A percentile compares a stretch with the other conserved stretches of the same genome.
Conservation (phyloP, 2,888 invertebrate species). For the Muschampia plurimacula region DNA sequence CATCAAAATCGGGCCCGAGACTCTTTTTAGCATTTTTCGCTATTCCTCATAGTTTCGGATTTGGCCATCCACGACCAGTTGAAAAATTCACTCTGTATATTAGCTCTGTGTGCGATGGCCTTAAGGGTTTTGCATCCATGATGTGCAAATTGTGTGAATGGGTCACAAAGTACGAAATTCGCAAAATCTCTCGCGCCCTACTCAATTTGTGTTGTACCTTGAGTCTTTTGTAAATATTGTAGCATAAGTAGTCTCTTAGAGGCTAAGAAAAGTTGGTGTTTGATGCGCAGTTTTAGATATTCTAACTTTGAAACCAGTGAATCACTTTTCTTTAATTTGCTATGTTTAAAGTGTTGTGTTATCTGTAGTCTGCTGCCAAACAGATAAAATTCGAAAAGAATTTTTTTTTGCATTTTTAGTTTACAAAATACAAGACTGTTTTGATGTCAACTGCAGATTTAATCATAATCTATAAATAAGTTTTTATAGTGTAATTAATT, state of each 20-base stretch:
- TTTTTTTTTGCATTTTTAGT: neutral
- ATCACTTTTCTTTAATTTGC: neutral
- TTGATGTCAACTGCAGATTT: too few relatives aligned
- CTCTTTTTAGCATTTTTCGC: too few relatives aligned
- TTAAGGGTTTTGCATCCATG: too few relatives aligned
- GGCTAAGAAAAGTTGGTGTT: constrained; percentile 64
- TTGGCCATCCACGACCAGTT: too few relatives aligned
- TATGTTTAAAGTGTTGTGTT: neutral
- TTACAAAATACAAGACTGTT: too few relatives aligned
- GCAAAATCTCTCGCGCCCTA: neutral
- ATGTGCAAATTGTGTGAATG: too few relatives aligned
- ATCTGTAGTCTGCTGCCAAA: neutral
- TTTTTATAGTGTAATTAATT: too few relatives aligned
- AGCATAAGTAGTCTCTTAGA: constrained; percentile 73
- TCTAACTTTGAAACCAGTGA: constrained; percentile 27
- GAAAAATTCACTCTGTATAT: too few relatives aligned
- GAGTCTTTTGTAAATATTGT: constrained; percentile 51
- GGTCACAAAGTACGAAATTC: constrained; percentile 1
- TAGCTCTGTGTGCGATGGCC: too few relatives aligned
- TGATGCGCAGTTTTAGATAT: constrained; percentile 73
- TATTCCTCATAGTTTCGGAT: too few relatives aligned
- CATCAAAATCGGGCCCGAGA: too few relatives aligned
- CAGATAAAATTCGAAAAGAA: neutral
- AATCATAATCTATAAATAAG: too few relatives aligned
- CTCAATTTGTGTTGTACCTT: neutral